Percentiles rank a stretch among this genome's conserved stretches.
These are phyloP conservation scores for Mobula hypostoma DNA, from an alignment of 2,113 vertebrate genomes.

Conservation along the genomic window DNA sequence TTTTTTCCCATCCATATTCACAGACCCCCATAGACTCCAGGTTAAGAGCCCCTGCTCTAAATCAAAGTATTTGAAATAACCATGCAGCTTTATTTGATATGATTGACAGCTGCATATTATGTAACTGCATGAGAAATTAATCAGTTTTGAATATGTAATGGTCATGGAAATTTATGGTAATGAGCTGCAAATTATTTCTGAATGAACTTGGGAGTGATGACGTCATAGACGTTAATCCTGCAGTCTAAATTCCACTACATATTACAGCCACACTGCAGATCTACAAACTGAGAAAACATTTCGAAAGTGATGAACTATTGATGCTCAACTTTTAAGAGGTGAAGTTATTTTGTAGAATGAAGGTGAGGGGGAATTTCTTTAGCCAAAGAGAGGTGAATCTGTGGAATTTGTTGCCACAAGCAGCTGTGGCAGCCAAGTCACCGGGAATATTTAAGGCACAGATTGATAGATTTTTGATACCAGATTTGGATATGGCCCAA, in stretches of 20 bases:
- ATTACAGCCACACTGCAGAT: neutral
- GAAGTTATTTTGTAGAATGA: neutral
- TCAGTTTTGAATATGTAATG: neutral
- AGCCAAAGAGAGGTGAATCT: too few relatives aligned
- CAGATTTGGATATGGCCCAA: too few relatives aligned
- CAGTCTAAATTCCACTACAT: neutral
- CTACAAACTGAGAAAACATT: neutral
- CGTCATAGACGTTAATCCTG: neutral
- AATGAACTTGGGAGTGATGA: conserved; percentile 11
- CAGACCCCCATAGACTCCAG: too few relatives aligned
- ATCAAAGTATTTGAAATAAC: neutral
- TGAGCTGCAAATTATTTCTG: conserved; percentile 24
- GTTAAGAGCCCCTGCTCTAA: neutral
- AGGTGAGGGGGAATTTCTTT: too few relatives aligned
- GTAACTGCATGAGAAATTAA: neutral
- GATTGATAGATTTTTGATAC: too few relatives aligned
- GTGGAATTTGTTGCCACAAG: too few relatives aligned
- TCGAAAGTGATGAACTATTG: neutral
- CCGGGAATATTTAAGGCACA: too few relatives aligned
- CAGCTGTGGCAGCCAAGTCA: too few relatives aligned
- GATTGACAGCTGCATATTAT: conserved; percentile 7
- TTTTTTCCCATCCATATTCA: too few relatives aligned
- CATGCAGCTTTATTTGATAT: neutral
- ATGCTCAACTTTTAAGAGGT: neutral
- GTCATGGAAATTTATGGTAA: neutral